phyloP scores from a whole-genome alignment of 2,113 vertebrate genomes.

The Oryzias celebensis region DNA sequence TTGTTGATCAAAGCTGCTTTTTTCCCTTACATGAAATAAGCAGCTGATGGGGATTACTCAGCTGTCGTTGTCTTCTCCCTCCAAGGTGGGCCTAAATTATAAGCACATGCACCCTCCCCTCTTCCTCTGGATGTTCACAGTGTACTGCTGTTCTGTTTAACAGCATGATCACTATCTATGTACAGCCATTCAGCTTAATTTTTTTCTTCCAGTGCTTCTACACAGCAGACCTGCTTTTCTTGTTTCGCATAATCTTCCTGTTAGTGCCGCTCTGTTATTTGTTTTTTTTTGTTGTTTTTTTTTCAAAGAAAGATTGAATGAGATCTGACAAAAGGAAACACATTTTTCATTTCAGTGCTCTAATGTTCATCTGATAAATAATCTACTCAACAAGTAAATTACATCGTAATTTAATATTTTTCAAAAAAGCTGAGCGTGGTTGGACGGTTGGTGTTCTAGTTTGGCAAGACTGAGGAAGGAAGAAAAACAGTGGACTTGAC shows the following conservation, averaged over 20 bases:
- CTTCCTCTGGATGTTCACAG: neutral
- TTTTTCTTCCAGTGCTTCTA: neutral
- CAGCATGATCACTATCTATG: accelerated
- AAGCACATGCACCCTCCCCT: neutral
- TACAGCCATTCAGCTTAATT: neutral
- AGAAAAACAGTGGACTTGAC: too few species aligned
- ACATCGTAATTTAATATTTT: too few species aligned
- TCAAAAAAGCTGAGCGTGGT: too few species aligned
- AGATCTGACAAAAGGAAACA: neutral
- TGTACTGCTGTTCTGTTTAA: neutral
- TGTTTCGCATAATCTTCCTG: conserved; percentile 5
- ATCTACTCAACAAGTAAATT: too few species aligned
- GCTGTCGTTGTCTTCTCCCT: conserved; percentile 52
- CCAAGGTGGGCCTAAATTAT: conserved; percentile 26
- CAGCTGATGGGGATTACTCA: conserved; percentile 74
- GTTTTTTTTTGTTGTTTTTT: neutral
- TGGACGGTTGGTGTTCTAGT: too few species aligned
- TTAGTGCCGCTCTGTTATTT: neutral
- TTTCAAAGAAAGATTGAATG: neutral
- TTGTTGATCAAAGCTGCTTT: conserved; percentile 72
- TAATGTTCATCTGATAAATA: neutral
- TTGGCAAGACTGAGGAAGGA: too few species aligned
- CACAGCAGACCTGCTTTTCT: conserved; percentile 20
- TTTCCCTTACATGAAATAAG: conserved; percentile 65
- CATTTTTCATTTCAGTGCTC: neutral